Percentiles rank a stretch among this genome's conserved stretches.
These are phyloP conservation scores for Euura saliciscinereae DNA, from an alignment of 1,140 invertebrate species.

Conservation along the genomic window DNA sequence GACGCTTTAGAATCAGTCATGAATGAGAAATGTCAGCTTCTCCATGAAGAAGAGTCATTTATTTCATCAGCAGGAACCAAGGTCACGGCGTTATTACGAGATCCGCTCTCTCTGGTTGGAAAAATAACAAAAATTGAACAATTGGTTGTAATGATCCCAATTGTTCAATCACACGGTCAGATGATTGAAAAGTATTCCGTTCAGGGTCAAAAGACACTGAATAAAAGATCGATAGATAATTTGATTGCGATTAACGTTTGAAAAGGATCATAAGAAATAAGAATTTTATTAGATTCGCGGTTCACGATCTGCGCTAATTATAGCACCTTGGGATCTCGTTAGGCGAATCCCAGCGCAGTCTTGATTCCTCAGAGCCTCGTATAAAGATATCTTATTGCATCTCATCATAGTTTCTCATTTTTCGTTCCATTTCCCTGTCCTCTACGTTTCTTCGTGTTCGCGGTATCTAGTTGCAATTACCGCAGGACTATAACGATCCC, in stretches of 20 bases:
- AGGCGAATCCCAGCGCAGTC: neutral
- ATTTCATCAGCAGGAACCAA: neutral
- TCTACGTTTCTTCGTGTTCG: neutral
- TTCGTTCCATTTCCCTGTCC: neutral
- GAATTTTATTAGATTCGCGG: too few species aligned
- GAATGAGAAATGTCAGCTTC: too few species aligned
- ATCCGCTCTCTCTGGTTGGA: neutral
- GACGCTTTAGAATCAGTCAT: too few species aligned
- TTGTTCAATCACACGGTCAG: neutral
- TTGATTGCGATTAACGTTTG: neutral
- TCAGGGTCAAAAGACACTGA: neutral
- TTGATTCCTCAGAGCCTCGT: neutral
- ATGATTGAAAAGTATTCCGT: neutral
- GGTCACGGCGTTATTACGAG: neutral
- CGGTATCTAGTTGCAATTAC: neutral
- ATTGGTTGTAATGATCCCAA: neutral
- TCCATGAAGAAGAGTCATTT: neutral
- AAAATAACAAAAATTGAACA: slow-evolving; percentile 1
- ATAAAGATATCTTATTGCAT: neutral
- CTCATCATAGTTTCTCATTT: neutral
- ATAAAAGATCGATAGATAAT: neutral
- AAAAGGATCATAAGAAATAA: neutral
- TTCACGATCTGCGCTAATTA: neutral
- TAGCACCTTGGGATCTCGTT: neutral
- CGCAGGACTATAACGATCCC: too few species aligned